Evolutionary conservation across 2,888 invertebrate species (phyloP).

Genomic region (Timandra comae): DNA sequence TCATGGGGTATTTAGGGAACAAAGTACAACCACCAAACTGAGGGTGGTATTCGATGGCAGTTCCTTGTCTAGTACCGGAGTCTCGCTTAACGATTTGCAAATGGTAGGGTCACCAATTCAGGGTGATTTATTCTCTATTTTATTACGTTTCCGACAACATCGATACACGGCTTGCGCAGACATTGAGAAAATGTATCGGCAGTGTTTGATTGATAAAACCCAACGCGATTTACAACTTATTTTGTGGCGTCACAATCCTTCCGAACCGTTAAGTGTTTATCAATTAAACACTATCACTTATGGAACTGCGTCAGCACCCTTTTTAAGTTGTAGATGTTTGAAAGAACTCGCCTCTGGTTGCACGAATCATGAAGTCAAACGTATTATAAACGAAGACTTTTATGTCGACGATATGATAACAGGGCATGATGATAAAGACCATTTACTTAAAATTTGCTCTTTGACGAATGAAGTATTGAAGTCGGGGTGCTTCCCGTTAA

Average conservation of each 20-base stretch:
- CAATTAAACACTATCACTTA: constrained; percentile 20
- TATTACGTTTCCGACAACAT: constrained; percentile 20
- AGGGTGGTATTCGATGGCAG: constrained; percentile 26
- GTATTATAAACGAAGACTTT: constrained; percentile 20
- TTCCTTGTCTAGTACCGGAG: constrained; percentile 14
- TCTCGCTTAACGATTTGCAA: constrained; percentile 19
- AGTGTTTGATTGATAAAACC: constrained; percentile 18
- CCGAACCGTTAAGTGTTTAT: constrained; percentile 13
- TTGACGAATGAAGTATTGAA: constrained; percentile 12
- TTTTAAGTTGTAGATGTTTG: constrained; percentile 12
- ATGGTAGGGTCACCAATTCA: constrained; percentile 17
- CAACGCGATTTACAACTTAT: too few relatives aligned
- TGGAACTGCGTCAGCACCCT: constrained; percentile 19
- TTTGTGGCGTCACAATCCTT: constrained; percentile 26
- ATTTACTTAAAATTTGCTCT: constrained; percentile 10
- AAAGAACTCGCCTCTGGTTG: constrained; percentile 1
- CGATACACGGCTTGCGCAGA: constrained; percentile 16
- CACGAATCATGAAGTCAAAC: constrained; percentile 16
- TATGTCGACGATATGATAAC: constrained; percentile 23
- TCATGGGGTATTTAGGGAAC: constrained; percentile 19
- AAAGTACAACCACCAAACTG: constrained; percentile 19
- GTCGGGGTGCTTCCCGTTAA: constrained; percentile 18
- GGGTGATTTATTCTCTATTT: constrained; percentile 17
- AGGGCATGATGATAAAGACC: constrained; percentile 10
- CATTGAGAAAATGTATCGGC: constrained; percentile 27